Base-by-base conservation (phyloP, 2,797 vertebrate species). In the Melanotaenia boesemani region DNA sequence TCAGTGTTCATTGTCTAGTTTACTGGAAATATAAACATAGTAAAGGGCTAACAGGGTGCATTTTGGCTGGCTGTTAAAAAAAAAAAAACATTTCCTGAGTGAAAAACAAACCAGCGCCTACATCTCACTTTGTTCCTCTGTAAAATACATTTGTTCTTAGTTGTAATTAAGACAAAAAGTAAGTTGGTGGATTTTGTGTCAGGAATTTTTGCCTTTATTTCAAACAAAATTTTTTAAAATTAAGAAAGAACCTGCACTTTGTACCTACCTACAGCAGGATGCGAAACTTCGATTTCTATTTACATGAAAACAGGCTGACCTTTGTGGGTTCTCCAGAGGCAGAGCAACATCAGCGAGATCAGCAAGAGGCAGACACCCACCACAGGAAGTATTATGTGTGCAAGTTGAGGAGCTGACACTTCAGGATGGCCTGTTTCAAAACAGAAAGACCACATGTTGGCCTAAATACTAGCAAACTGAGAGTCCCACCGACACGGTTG, bases 241-340 rank as follows among this genome's bases (percentile, higher is more conserved):
- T 11, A 2, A n/a, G 4, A 7, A 6, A 2, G 44, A 44, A 62
- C 22, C 7, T 1, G 4, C 50, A 18, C 32, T 12, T 6, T 36
- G 10, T 20, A 24, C 6, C 22, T 20, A 24, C 6, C 22, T 55
- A 11, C 37, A 22, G 20, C 67, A 76, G 46, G 41, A 76, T 30
- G 64, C 39, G 6, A 48, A 64, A 66, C 44, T 63, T 1, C 22
- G 18, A 3, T 44, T 26, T 26, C 1, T 52, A 11, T 30, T 30
- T 32, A 32, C 20, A 12, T 62, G 22, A 59, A 73, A 67, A 28
- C 68, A 39, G 1, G 11, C 85, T 83, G 63, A 90, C 88, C 88
- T 88, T 82, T 86, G 54, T 6, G 46, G 11, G 12, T 62, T 2
- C 65, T 78, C 74, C 79, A 63, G 37, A 71, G 41, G 66, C 37